A percentile compares a stretch with the other conserved stretches of the same genome.
phyloP scores from a whole-genome alignment of 2,113 vertebrate species.

The Gallinago jamesoni region DNA sequence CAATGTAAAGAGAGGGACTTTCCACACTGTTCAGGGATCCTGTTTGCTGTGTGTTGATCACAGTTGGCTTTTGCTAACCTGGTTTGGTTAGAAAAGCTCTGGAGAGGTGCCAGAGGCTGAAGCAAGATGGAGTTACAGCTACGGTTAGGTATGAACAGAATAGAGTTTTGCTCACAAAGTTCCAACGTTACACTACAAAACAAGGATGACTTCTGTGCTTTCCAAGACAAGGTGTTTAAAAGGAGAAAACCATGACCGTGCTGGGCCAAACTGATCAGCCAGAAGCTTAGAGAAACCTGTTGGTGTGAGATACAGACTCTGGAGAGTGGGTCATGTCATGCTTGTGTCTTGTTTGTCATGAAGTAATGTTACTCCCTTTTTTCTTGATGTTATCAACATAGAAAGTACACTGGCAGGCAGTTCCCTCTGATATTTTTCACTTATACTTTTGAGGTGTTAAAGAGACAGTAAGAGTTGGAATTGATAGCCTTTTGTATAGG shows the following conservation, averaged over 20 bases:
- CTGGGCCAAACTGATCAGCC: not conserved
- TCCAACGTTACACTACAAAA: not conserved
- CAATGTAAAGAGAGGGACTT: not conserved
- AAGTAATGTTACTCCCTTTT: not conserved
- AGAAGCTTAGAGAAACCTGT: not conserved
- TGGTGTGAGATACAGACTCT: not conserved
- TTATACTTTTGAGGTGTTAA: not conserved
- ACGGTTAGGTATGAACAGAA: not conserved
- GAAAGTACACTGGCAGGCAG: not conserved
- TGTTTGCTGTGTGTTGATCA: not conserved
- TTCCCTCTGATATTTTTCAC: not conserved
- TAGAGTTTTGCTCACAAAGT: not conserved
- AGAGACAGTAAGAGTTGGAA: not conserved
- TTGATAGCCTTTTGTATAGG: not conserved
- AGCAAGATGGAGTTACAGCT: not conserved
- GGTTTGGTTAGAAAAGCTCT: not conserved
- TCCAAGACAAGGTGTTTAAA: not conserved
- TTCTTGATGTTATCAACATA: not conserved
- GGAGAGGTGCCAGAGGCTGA: not conserved
- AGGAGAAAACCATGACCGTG: not conserved
- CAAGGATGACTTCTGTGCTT: not conserved
- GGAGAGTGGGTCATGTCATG: not conserved
- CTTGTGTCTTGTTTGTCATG: not conserved
- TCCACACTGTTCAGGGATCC: not conserved
- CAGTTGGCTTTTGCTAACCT: not conserved